Evolutionary conservation across 2,113 vertebrate species (phyloP).

Genomic region (Variabilichromis moorii): DNA sequence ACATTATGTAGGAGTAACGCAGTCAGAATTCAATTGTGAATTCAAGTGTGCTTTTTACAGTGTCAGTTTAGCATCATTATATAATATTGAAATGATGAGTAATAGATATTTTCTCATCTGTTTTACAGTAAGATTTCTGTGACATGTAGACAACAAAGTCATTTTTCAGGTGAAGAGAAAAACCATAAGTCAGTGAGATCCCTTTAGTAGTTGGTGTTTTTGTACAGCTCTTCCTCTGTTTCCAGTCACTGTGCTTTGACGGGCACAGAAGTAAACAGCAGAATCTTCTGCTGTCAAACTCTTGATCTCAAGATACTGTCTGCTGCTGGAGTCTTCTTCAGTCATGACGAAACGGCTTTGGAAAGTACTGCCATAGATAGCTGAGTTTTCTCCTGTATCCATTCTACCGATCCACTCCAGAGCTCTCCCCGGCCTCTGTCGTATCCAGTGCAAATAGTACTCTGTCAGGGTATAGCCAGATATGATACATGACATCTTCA

Average conservation of each 20-base stretch:
- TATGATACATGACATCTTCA: neutral
- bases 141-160: neutral
- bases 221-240: neutral
- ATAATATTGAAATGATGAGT: neutral
- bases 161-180: neutral
- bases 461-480: fast-evolving
- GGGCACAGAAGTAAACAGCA: neutral
- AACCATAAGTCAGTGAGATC: neutral
- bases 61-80: fast-evolving
- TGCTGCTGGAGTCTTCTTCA: neutral
- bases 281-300: neutral
- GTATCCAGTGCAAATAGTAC: neutral
- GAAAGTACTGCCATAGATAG: neutral
- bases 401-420: neutral
- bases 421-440: fast-evolving
- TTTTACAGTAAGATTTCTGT: neutral
- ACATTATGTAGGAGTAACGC: fast-evolving
- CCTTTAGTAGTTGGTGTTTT: neutral
- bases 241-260: fast-evolving
- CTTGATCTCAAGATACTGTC: neutral
- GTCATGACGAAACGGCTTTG: neutral
- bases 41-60: neutral
- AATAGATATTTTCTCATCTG: neutral
- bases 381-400: neutral
- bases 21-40: neutral